Base-by-base conservation (phyloP, 2,888 invertebrate species). In the Erebia palarica region DNA sequence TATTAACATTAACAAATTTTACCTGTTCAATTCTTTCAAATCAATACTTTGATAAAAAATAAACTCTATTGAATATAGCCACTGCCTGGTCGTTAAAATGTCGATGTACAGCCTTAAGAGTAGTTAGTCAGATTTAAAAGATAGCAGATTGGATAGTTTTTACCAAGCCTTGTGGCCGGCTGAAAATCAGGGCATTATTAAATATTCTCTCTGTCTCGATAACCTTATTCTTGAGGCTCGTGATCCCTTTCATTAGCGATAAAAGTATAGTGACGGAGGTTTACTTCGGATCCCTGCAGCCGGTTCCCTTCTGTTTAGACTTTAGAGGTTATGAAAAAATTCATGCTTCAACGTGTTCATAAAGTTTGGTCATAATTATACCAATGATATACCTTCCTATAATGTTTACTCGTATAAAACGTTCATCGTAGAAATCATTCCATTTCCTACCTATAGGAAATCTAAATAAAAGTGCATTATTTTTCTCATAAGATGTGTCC, bases 61-160 rank as follows among this genome's bases (percentile, higher is more conserved):
- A 57, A 51, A 60, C 13, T 49, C 27, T 53, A 68, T 51, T 42
- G 44, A 73, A 68, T 69, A 73, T 73, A 69, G 73, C 73, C 76
- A 76, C 76, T 76, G 76, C 76, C 76, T 73, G 60, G 63, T 64
- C 51, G 63, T 61, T 65, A 66, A 27, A 58, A 61, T 61, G 14
- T 66, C 47, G n/a, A 63, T 74, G 61, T 61, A 72, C 63, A 70
- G 58, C 16, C 55, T 53, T 67, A 65, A 65, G 7, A 60, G 27
- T 68, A 70, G 66, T 63, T 71, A 73, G 66, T 66, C 53, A 57
- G 55, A 59, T 59, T 42, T 21, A 36, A 58, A 57, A 51, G 36
- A 71, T 67, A 70, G 53, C 44, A 66, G 53, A 65, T 51, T 69
- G 60, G 64, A 70, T 64, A 68, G 63, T 66, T 27, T 14, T 7